Conservation (phyloP, 1,140 invertebrate genomes). For the Bombus sibiricus region DNA sequence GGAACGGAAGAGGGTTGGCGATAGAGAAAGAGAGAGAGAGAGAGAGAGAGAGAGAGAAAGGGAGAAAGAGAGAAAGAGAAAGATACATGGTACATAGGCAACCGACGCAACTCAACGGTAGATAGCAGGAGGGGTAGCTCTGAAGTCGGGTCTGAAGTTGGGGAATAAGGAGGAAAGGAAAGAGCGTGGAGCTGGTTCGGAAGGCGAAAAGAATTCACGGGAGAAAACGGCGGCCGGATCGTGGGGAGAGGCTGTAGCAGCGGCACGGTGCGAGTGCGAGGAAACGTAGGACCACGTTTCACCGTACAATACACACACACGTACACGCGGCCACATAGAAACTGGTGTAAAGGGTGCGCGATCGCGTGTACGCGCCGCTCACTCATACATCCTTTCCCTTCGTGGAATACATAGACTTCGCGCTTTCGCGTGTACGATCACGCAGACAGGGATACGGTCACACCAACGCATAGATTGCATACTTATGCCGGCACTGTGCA, state of each 20-base stretch:
- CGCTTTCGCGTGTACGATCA: constrained; percentile 42
- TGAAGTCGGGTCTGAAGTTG: neutral
- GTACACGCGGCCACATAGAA: constrained; percentile 50
- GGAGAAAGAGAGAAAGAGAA: too few species aligned
- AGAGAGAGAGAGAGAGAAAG: neutral
- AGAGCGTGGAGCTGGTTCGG: constrained; percentile 40
- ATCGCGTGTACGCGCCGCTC: constrained; percentile 33
- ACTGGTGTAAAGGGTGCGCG: constrained; percentile 27
- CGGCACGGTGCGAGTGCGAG: constrained; percentile 38
- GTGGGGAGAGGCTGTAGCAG: constrained; percentile 47
- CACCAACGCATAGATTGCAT: constrained; percentile 76
- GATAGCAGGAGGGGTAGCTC: constrained; percentile 4
- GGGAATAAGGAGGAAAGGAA: constrained; percentile 46
- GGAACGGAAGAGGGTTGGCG: constrained; percentile 21
- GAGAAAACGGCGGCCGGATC: constrained; percentile 61
- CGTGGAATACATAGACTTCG: neutral
- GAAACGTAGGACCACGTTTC: constrained; percentile 76
- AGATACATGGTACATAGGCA: neutral
- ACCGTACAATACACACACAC: constrained; percentile 74
- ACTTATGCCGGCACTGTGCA: constrained; percentile 80
- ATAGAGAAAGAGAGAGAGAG: neutral
- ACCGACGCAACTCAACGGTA: neutral
- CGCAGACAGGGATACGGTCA: constrained; percentile 51
- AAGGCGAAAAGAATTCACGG: constrained; percentile 68
- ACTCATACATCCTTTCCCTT: constrained; percentile 35